Base-by-base conservation (phyloP, 1,140 invertebrate genomes). In the Drosophila repleta region DNA sequence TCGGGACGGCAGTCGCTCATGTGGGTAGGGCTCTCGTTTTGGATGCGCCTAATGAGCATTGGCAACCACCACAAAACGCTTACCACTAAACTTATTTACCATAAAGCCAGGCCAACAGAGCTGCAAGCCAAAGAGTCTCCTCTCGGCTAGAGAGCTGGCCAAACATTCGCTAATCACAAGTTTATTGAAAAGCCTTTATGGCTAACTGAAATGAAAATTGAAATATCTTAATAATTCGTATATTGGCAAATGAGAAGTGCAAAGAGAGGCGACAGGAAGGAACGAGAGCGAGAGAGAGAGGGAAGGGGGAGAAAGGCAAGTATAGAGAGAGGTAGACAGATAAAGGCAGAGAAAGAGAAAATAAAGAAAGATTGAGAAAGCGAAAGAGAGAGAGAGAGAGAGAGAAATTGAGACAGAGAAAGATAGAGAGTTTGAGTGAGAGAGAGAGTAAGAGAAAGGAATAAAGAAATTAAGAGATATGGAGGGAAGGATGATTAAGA, bases 11-110 rank as follows among this genome's bases (percentile, higher is more conserved):
- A n/a, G 45, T 20, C 29, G 2, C 32, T 49, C 46, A 49, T 41
- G 37, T 56, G 37, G 53, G 53, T 56, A 56, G 53, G 53, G 53
- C 53, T 52, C 20, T 41, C 35, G 37, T 56, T 56, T 56, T 41
- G 35, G 55, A 6, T 57, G 55, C 55, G 55, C 55, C 39, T 57
- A 26, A 57, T 45, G 21, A 57, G 55, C 37, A 45, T 13, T 13
- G 15, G 21, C 15, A 52, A 52, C 24, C 26, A 52, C 11, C 13
- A 3, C 15, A 17, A 52, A 32, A 20, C 35, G 24, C 11, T 46
- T 8, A 11, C 8, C 43, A 21, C 18, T 46, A 11, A 32, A 51
- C 24, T 35, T 35, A 15, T 39, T 15, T 32, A 17, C 8, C 6
- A 52, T 35, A 35, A 11, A 3, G 7, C 6, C 5, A n/a, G 49